These are phyloP conservation scores for Polyommatus iphigenia DNA, from an alignment of 2,888 invertebrate species.

Conservation along the genomic window DNA sequence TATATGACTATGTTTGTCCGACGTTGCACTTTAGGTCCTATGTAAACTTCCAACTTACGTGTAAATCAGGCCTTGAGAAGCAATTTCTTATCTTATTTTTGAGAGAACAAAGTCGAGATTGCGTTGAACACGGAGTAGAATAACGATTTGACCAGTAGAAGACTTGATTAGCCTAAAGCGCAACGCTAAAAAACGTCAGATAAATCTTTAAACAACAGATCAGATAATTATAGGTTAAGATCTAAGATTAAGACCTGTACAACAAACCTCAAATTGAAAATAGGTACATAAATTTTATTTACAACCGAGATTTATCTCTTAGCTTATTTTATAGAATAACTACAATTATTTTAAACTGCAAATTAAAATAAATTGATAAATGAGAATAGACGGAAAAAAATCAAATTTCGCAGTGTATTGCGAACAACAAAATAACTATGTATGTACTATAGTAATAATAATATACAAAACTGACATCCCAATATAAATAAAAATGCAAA, in stretches of 20 bases:
- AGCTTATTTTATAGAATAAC: not conserved
- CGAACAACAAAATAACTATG: not conserved
- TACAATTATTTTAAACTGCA: not conserved
- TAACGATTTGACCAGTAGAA: conserved; percentile 71
- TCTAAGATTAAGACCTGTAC: conserved; percentile 13
- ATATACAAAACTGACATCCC: too few relatives aligned
- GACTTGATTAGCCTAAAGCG: conserved; percentile 74
- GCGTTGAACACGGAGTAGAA: conserved; percentile 64
- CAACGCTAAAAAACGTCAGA: conserved; percentile 61
- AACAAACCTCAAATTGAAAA: conserved; percentile 7
- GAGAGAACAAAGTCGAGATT: conserved; percentile 46
- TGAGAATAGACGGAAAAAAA: not conserved
- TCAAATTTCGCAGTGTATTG: not conserved
- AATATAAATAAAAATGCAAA: too few relatives aligned
- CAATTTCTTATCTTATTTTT: conserved; percentile 43
- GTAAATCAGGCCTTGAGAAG: conserved; percentile 48
- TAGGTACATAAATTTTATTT: not conserved
- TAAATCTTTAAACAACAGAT: not conserved
- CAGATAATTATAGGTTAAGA: conserved; percentile 10
- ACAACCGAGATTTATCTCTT: not conserved
- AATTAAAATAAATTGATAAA: not conserved
- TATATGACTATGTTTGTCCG: conserved; percentile 74
- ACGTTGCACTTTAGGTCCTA: conserved; percentile 78
- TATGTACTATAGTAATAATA: too few relatives aligned
- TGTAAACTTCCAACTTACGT: conserved; percentile 73